Evolutionary conservation across 30 jellyfish, hydroid and myxozoan genomes (phyloP).

Genomic region (Calvadosia cruxmelitensis): DNA sequence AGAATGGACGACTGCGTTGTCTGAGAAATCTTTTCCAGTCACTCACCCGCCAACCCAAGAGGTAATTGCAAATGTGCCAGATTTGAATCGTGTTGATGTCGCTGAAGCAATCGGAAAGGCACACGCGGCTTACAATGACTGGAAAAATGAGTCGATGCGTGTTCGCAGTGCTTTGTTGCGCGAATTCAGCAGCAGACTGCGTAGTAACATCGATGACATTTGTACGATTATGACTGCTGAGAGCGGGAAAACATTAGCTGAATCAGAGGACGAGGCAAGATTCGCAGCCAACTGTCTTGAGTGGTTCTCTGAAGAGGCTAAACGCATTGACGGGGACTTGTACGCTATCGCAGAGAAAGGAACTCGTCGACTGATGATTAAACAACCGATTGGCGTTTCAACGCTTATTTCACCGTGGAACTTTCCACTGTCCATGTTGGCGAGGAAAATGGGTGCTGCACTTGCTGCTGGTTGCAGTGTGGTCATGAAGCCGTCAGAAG

Average conservation of each 20-base stretch:
- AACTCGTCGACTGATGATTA: constrained; percentile 20
- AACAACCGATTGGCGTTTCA: constrained; percentile 90
- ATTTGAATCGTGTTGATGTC: constrained; percentile 26
- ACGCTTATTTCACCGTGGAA: constrained; percentile 73
- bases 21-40: constrained; percentile 40
- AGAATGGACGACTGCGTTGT: constrained; percentile 19
- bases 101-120: constrained; percentile 53
- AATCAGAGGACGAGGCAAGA: constrained; percentile 46
- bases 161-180: constrained; percentile 34
- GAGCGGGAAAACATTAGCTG: constrained; percentile 71
- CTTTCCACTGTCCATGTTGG: constrained; percentile 76
- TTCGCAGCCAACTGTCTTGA: constrained; percentile 73
- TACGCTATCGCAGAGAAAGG: constrained; percentile 29
- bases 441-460: constrained; percentile 94
- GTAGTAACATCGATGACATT: constrained; percentile 34
- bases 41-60: constrained; percentile 42
- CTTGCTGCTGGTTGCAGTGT: constrained; percentile 84
- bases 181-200: constrained; percentile 10
- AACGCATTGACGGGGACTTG: constrained; percentile 66
- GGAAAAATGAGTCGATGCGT: constrained; percentile 24
- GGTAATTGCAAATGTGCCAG: constrained; percentile 37
- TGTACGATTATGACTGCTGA: constrained; percentile 74
- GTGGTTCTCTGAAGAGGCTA: constrained; percentile 91
- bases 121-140: constrained; percentile 30
- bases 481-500: constrained; percentile 91